phyloP scores from a whole-genome alignment of 2,888 invertebrate species.

The Coenonympha glycerion region DNA sequence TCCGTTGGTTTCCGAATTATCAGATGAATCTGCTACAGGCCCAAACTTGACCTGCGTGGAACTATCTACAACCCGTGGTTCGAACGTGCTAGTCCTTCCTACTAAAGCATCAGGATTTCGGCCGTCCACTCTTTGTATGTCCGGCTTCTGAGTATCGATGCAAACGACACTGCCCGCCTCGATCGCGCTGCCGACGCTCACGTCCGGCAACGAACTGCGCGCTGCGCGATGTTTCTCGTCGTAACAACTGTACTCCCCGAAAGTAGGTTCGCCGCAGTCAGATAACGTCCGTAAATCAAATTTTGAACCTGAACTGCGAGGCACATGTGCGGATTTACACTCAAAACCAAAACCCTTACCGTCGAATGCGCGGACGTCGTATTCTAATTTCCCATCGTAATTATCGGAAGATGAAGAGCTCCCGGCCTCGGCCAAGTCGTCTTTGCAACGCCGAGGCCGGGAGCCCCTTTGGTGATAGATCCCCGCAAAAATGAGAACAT shows the following conservation, averaged over 20 bases:
- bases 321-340: slow-evolving; percentile 74
- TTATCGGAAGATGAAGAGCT: slow-evolving; percentile 81
- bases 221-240: slow-evolving; percentile 77
- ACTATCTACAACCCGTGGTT: slow-evolving; percentile 70
- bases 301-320: slow-evolving; percentile 62
- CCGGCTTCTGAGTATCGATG: slow-evolving; percentile 71
- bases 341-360: slow-evolving; percentile 75
- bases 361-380: slow-evolving; percentile 71
- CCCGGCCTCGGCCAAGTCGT: slow-evolving; percentile 83
- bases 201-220: slow-evolving; percentile 77
- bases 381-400: slow-evolving; percentile 76
- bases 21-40: slow-evolving; percentile 58
- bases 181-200: slow-evolving; percentile 78
- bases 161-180: slow-evolving; percentile 74
- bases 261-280: slow-evolving; percentile 72
- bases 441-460: slow-evolving; percentile 83
- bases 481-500: slow-evolving; percentile 90
- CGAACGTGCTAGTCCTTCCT: slow-evolving; percentile 68
- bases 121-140: slow-evolving; percentile 68
- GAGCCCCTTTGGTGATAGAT: slow-evolving; percentile 90
- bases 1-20: slow-evolving; percentile 59
- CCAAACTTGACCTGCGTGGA: slow-evolving; percentile 72
- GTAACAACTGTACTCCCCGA: slow-evolving; percentile 81
- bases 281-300: slow-evolving; percentile 71
- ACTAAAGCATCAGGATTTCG: slow-evolving; percentile 52